Conservation (phyloP, 2,888 invertebrate species). For the Neocrepidodera transversa region DNA sequence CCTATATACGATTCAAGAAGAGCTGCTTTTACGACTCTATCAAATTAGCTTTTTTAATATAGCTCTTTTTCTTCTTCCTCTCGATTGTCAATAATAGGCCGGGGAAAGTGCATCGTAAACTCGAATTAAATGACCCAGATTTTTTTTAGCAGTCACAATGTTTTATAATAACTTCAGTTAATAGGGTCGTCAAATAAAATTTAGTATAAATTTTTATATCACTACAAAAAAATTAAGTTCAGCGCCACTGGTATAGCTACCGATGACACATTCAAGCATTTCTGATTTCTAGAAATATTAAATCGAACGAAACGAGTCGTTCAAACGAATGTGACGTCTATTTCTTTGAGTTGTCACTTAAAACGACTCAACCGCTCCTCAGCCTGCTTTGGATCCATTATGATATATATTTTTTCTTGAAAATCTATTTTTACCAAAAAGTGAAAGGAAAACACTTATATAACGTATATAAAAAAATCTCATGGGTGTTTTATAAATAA, state of each 20-base stretch:
- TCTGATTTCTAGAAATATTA: slow-evolving; percentile 23
- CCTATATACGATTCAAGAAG: slow-evolving; percentile 26
- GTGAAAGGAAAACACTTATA: too few species aligned
- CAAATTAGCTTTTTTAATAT: slow-evolving; percentile 29
- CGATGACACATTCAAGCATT: slow-evolving; percentile 12
- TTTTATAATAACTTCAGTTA: too few species aligned
- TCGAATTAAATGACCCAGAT: not conserved
- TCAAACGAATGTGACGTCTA: slow-evolving; percentile 25
- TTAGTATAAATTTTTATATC: too few species aligned
- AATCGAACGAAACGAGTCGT: slow-evolving; percentile 16
- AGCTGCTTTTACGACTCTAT: slow-evolving; percentile 26
- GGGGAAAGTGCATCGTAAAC: slow-evolving; percentile 9
- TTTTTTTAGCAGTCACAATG: too few species aligned
- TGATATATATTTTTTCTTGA: slow-evolving; percentile 8
- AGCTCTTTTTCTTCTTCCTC: slow-evolving; percentile 5
- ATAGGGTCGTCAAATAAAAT: too few species aligned
- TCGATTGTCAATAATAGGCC: slow-evolving; percentile 21
- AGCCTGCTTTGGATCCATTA: slow-evolving; percentile 9
- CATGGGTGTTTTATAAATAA: too few species aligned
- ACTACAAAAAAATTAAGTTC: too few species aligned
- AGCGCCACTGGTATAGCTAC: not conserved
- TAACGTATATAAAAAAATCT: too few species aligned
- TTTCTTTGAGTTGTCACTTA: slow-evolving; percentile 28
- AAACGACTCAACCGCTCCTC: slow-evolving; percentile 7
- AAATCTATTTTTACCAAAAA: too few species aligned